Evolutionary conservation across 2,888 invertebrate species (phyloP), one percentile per base, ranked within the genome.

Genomic region (Caenorhabditis uteleia): DNA sequence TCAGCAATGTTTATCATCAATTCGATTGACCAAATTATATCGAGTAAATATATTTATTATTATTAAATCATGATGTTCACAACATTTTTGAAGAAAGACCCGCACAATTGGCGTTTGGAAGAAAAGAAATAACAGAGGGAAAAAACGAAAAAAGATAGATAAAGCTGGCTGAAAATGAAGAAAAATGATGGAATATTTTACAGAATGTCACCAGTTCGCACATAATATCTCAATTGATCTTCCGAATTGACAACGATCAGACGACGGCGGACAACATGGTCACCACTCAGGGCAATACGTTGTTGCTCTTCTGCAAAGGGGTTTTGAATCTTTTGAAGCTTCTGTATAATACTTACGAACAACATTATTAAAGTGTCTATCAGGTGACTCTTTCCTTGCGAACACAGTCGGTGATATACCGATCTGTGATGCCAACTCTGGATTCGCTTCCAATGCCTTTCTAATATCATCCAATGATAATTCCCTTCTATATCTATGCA

Each of bases 201-300:
- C 31, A 48, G 57, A 21, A 74, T 46, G 27, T 70, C 68, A 10
- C 73, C 70, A 16, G 73, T 73, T 26, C 70, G 48, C 18, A 68
- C 68, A 56, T 70, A 74, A 43, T 74, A 74, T 40, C 67, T 50
- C 29, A 83, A 61, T 47, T 83, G 82, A 31, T 79, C 82, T 60
- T 82, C 80, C 16, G 79, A 73, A 68, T 83, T 83, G 34, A 83
- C 76, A 21, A 83, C 82, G 25, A 83, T 73, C 23, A 83, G 68
- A 36, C 77, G 70, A 48, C 75, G 71, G 39, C 74, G 72, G 33
- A 82, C 81, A 14, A 82, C 68, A 60, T 79, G 78, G 45, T 83
- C 82, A 7, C 82, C 82, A 26, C 75, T 78, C 8, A 83, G 64
- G 14, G 76, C 68, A 20, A 81, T 45, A 16, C 79, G 69, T 57